Evolutionary conservation across 2,888 invertebrate genomes (phyloP).

Genomic region (Ectropis crepuscularia): DNA sequence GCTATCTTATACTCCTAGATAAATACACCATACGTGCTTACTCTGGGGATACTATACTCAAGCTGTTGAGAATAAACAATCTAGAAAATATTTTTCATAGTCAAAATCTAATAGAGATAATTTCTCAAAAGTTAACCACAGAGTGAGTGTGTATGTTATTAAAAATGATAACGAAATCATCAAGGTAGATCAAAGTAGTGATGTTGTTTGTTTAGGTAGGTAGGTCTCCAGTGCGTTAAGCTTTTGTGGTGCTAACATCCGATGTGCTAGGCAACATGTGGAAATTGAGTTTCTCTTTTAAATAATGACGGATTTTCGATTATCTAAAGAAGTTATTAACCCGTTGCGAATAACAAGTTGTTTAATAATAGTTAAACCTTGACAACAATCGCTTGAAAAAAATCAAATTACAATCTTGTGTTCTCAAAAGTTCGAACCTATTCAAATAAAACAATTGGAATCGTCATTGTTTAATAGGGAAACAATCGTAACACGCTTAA

Average conservation of each 20-base stretch:
- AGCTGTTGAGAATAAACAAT: not conserved
- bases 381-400: no score
- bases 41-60: not conserved
- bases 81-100: no score
- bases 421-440: no score
- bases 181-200: conserved; percentile 16
- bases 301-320: conserved; percentile 34
- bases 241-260: conserved; percentile 37
- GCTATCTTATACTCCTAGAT: conserved; percentile 1
- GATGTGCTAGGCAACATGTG: conserved; percentile 31
- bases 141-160: conserved; percentile 10
- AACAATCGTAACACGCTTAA: conserved; percentile 61
- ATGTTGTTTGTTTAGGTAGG: conserved; percentile 28
- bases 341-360: no score
- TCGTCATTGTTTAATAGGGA: conserved; percentile 46
- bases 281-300: conserved; percentile 32
- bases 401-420: no score
- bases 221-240: conserved; percentile 30
- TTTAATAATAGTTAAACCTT: no score
- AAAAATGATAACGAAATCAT: conserved; percentile 4
- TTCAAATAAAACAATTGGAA: not conserved
- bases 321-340: conserved; percentile 14
- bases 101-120: not conserved
- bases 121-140: not conserved
- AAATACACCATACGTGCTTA: conserved; percentile 5